phyloP scores from a whole-genome alignment of 2,888 invertebrate genomes.

The Antitype chi region DNA sequence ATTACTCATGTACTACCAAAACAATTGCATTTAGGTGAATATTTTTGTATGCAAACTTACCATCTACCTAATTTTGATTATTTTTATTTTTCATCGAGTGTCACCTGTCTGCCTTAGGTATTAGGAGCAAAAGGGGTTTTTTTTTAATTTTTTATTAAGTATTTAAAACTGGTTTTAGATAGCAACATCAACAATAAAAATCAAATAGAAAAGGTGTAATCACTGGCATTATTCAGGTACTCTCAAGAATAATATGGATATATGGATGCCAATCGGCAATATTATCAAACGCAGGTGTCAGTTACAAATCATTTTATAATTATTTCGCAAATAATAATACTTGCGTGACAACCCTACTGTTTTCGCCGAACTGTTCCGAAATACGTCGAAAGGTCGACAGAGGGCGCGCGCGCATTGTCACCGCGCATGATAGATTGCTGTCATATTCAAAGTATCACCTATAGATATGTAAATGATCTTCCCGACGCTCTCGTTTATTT shows the following conservation, averaged over 20 bases:
- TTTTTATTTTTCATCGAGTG: background rate
- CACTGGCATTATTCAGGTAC: background rate
- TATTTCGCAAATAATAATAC: slow-evolving; percentile 54
- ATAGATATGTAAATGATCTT: slow-evolving; percentile 85
- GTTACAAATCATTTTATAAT: slow-evolving; percentile 29
- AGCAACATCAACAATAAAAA: too few species aligned
- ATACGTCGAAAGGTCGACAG: slow-evolving; percentile 74
- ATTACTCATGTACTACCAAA: slow-evolving; percentile 61
- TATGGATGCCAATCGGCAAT: background rate
- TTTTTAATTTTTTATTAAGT: too few species aligned
- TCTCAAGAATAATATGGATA: background rate
- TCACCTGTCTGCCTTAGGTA: too few species aligned
- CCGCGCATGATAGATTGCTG: slow-evolving; percentile 85
- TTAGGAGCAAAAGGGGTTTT: too few species aligned
- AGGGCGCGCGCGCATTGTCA: slow-evolving; percentile 84
- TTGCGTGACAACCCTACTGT: slow-evolving; percentile 51
- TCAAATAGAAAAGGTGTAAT: too few species aligned
- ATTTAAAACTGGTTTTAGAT: too few species aligned
- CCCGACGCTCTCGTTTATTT: slow-evolving; percentile 58
- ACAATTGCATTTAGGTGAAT: slow-evolving; percentile 48
- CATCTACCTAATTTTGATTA: background rate
- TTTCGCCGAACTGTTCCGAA: slow-evolving; percentile 51
- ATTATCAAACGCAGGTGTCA: slow-evolving; percentile 3
- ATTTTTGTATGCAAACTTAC: background rate
- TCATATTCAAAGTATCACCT: slow-evolving; percentile 82